Base-by-base conservation (phyloP, 2,888 invertebrate genomes). In the Cremastinae sp. region DNA sequence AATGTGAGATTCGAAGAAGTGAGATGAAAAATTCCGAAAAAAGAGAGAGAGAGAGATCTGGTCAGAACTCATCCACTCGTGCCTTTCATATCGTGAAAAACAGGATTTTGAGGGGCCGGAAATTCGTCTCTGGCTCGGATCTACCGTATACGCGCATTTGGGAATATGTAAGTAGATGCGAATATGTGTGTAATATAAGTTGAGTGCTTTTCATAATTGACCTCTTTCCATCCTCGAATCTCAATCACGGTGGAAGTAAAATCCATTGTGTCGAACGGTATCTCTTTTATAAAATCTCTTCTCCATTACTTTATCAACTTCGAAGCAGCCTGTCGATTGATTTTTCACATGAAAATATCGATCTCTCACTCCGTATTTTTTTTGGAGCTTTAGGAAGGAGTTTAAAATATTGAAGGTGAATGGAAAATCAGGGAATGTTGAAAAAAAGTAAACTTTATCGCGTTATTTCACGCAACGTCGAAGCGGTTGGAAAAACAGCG, bases 101-200 rank as follows among this genome's bases (percentile, higher is more conserved):
- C 83, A 80, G 79, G 71, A 81, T 84, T 83, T 84, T 79, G 75
- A 80, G 80, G 58, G 78, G 45, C 47, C 70, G 53, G 56, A 16
- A 35, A 70, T 61, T 28, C 35, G 35, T 35, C 35, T 55, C 51
- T 55, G 43, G 65, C 22, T 41, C 43, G 12, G 47, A 58, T 47
- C 53, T 64, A 58, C 45, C 16, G 8, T 12, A 39, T 64, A 22
- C 53, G 16, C 41, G 7, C 14, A 28, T 28, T 28, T 28, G 28
- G n/a, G n/a, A 28, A 28, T 3, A 28, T 28, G 28, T 28, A 14
- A 20, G 9, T 59, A 66, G 18, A 59, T 22, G 37, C 59, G 41
- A 2, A 41, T 45, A 53, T 43, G 9, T 58, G 49, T 68, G 45
- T 41, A 49, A 35, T 49, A 59, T 43, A 3, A 39, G 45, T 66